Percentiles rank a stretch among this genome's conserved stretches.
Conservation (phyloP, 1,140 invertebrate genomes). For the Sweltsa coloradensis region DNA sequence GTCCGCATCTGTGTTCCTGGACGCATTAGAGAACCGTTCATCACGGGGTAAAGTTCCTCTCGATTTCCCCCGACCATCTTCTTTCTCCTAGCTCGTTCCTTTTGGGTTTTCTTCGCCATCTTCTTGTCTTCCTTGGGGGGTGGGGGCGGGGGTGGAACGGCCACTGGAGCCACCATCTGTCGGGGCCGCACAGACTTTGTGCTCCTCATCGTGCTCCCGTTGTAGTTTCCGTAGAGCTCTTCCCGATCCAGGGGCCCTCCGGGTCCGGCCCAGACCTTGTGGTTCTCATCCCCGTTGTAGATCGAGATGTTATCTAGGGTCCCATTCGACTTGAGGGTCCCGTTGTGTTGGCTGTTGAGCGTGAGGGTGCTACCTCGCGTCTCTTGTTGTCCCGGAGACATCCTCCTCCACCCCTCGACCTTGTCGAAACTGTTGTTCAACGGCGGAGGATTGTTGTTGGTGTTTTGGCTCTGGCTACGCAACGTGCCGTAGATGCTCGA, state of each 20-base stretch:
- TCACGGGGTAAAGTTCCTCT: constrained; percentile 34
- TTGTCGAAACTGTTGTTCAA: constrained; percentile 24
- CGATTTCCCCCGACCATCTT: constrained; percentile 27
- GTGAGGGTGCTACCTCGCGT: constrained; percentile 38
- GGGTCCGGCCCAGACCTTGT: constrained; percentile 55
- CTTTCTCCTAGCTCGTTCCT: constrained; percentile 22
- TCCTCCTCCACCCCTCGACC: constrained; percentile 37
- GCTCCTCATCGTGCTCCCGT: constrained; percentile 48
- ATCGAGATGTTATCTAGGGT: constrained; percentile 54
- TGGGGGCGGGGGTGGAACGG: constrained; percentile 56
- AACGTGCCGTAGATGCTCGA: constrained; percentile 36
- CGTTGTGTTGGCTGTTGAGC: constrained; percentile 34
- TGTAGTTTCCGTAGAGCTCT: constrained; percentile 57
- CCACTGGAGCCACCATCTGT: constrained; percentile 62
- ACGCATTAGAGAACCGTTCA: constrained; percentile 33
- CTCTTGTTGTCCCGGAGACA: constrained; percentile 24
- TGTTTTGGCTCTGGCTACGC: constrained; percentile 25
- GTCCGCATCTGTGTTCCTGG: too few species aligned
- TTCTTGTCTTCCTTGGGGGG: constrained; percentile 25
- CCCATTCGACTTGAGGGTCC: constrained; percentile 19
- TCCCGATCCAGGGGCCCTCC: constrained; percentile 41
- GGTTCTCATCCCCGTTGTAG: constrained; percentile 84
- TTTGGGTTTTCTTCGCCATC: constrained; percentile 26
- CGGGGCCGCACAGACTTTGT: constrained; percentile 62
- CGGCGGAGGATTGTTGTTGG: constrained; percentile 4